Percentiles rank a stretch among this genome's conserved stretches.
These are phyloP conservation scores for Strigamia transsilvanica DNA, from an alignment of 2,888 invertebrate genomes.

Conservation along the genomic window DNA sequence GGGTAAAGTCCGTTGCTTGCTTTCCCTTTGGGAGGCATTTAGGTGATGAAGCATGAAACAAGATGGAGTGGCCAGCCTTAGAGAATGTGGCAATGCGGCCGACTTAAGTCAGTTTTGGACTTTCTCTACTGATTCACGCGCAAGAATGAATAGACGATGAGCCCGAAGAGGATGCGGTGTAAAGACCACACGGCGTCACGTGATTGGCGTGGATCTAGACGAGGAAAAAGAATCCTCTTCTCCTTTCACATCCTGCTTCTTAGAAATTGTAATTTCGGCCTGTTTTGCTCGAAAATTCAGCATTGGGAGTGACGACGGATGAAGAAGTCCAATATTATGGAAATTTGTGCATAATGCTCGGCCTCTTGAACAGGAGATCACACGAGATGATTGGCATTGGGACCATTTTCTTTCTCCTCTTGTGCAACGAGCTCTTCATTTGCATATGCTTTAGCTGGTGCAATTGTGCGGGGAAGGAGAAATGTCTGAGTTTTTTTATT, in stretches of 20 bases:
- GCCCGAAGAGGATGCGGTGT: not conserved
- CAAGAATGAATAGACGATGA: constrained; percentile 9
- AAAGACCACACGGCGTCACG: constrained; percentile 14
- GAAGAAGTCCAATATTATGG: constrained; percentile 30
- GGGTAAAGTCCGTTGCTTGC: constrained; percentile 35
- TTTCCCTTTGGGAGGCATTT: constrained; percentile 44
- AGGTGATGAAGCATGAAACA: constrained; percentile 50
- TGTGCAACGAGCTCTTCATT: constrained; percentile 3
- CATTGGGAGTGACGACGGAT: not conserved
- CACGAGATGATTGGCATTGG: constrained; percentile 21
- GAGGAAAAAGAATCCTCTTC: not conserved
- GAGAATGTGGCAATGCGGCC: constrained; percentile 26
- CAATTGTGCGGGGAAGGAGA: not conserved
- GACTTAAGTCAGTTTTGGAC: constrained; percentile 7
- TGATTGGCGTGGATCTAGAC: not conserved
- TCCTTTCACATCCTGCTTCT: not conserved
- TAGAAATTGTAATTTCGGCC: not conserved
- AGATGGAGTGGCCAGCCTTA: constrained; percentile 33
- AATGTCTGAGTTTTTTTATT: not conserved
- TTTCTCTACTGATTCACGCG: not conserved
- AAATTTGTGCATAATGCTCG: constrained; percentile 5
- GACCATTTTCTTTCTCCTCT: constrained; percentile 6
- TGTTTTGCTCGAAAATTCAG: not conserved
- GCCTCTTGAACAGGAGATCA: constrained; percentile 14
- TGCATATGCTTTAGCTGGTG: not conserved